phyloP scores from a whole-genome alignment of 2,888 invertebrate genomes.

The Temnothorax unifasciatus region DNA sequence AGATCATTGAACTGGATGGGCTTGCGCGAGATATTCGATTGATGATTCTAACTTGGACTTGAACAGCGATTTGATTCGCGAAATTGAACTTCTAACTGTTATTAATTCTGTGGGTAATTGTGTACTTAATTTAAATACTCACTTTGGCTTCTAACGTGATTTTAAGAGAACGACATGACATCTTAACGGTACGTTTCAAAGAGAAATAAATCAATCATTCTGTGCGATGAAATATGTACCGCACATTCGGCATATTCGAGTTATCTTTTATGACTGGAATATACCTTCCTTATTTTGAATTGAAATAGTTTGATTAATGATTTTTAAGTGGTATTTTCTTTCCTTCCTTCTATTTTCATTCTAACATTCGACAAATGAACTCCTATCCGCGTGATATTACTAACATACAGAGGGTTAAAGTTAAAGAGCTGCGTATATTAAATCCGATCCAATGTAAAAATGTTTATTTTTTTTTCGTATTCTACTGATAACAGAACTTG shows the following conservation, averaged over 20 bases:
- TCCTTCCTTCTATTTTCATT: not conserved
- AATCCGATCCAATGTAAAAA: conserved; percentile 20
- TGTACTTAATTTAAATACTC: not conserved
- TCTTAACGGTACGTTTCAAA: not conserved
- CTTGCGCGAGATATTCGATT: not conserved
- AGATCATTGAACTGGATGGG: not conserved
- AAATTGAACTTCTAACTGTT: not conserved
- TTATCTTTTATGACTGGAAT: not conserved
- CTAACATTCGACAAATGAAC: not conserved
- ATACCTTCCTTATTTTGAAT: not conserved
- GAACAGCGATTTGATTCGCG: not conserved
- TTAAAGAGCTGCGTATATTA: conserved; percentile 13
- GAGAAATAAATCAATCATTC: not conserved
- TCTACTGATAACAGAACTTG: not conserved
- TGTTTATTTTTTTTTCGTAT: conserved; percentile 5
- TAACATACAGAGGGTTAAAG: conserved; percentile 7
- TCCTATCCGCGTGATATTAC: not conserved
- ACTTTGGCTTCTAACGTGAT: not conserved
- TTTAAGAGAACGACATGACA: conserved; percentile 3
- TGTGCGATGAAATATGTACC: not conserved
- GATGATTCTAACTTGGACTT: not conserved
- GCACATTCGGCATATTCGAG: not conserved
- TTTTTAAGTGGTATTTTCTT: not conserved
- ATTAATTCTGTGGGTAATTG: not conserved
- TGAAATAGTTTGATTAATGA: not conserved